A percentile compares a stretch with the other conserved stretches of the same genome.
phyloP scores from a whole-genome alignment of 2,113 vertebrate genomes.

The Brachyhypopomus gauderio region DNA sequence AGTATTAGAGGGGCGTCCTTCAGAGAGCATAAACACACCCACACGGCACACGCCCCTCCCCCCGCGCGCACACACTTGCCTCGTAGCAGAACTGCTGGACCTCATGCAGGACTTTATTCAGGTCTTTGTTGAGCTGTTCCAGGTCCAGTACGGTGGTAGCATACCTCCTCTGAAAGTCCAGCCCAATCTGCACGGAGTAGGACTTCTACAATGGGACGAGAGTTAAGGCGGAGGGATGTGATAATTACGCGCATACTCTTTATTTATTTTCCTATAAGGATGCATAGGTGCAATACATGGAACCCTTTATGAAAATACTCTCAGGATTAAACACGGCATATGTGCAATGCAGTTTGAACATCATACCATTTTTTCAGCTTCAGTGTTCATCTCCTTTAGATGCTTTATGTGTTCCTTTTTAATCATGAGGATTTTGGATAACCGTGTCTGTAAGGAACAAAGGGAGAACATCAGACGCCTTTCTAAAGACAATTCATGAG shows the following conservation, averaged over 20 bases:
- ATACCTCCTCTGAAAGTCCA: constrained; percentile 95
- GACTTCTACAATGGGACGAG: constrained; percentile 84
- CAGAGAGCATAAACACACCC: too few species aligned
- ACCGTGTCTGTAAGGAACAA: constrained; percentile 81
- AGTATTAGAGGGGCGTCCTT: neutral
- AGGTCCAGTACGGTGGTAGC: constrained; percentile 94
- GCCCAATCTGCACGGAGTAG: constrained; percentile 87
- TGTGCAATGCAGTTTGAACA: constrained; percentile 16
- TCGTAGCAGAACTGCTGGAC: constrained; percentile 96
- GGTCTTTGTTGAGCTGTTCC: constrained; percentile 96
- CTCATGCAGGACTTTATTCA: constrained; percentile 96
- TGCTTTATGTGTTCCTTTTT: constrained; percentile 98
- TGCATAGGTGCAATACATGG: too few species aligned
- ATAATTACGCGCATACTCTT: neutral
- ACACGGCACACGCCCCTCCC: too few species aligned
- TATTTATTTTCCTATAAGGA: too few species aligned
- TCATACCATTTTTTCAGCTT: constrained; percentile 95
- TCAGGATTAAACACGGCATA: neutral
- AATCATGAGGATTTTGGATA: constrained; percentile 99
- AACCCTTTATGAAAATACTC: neutral
- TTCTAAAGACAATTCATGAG: constrained; percentile 59
- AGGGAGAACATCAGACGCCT: constrained; percentile 17
- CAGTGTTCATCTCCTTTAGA: constrained; percentile 97
- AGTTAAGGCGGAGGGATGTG: neutral
- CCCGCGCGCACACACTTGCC: constrained; percentile 66